Conservation (phyloP, 2,797 vertebrate species). For the Epinephelus awoara region DNA sequence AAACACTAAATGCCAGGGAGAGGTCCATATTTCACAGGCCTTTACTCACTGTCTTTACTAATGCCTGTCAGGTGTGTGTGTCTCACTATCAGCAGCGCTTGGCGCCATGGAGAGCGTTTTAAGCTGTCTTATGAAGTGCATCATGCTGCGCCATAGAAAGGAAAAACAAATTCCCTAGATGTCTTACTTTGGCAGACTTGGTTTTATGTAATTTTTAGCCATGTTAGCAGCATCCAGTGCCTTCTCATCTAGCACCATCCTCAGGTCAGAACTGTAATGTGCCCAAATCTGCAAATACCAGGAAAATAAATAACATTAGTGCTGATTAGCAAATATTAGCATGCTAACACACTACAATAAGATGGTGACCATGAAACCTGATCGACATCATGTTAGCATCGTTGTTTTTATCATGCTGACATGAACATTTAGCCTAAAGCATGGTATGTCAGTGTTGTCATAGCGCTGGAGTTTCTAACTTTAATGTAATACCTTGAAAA, state of each 20-base stretch:
- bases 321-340: not conserved
- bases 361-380: not conserved
- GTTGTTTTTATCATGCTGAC: no score
- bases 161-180: no score
- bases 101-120: not conserved
- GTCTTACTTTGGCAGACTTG: no score
- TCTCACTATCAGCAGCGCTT: not conserved
- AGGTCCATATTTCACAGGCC: slow-evolving; percentile 14
- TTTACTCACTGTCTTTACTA: slow-evolving; percentile 15
- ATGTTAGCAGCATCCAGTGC: not conserved
- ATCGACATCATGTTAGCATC: not conserved
- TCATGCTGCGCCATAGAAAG: no score
- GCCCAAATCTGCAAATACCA: not conserved
- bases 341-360: not conserved
- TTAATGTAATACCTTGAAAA: no score
- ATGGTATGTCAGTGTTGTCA: no score
- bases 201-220: no score
- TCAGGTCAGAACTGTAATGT: not conserved
- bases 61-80: slow-evolving; percentile 20
- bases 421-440: no score
- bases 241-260: not conserved
- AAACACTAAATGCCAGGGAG: slow-evolving; percentile 13
- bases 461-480: no score
- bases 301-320: not conserved
- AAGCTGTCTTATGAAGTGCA: not conserved